Conservation (phyloP, 92 coral and sea anemone genomes). For the Bergia sp. region DNA sequence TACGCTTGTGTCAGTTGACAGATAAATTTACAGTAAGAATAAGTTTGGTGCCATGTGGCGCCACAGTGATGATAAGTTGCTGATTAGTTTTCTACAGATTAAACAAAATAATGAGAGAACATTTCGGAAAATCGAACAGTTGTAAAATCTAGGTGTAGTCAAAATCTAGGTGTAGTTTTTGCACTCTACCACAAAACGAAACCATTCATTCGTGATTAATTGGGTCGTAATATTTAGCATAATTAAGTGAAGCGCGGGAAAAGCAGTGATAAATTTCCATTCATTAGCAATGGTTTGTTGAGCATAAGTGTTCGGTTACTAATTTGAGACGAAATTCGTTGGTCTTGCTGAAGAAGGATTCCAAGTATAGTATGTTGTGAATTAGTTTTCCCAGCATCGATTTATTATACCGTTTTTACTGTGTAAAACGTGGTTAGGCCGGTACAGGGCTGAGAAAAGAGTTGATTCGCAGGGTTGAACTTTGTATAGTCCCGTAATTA, state of each 20-base stretch:
- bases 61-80: neutral
- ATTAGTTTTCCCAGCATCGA: conserved; percentile 52
- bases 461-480: conserved; percentile 43
- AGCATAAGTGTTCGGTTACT: conserved; percentile 14
- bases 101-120: neutral
- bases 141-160: conserved; percentile 11
- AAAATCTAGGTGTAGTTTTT: conserved; percentile 10
- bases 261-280: conserved; percentile 85
- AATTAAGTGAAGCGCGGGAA: conserved; percentile 94
- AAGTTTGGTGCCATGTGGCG: conserved; percentile 7
- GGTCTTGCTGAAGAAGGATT: conserved; percentile 43
- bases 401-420: conserved; percentile 73
- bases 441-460: conserved; percentile 59
- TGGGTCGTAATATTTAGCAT: conserved; percentile 60
- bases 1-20: conserved; percentile 33
- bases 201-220: conserved; percentile 35
- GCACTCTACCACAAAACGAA: conserved; percentile 24
- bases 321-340: conserved; percentile 23
- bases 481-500: conserved; percentile 53
- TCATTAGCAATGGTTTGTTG: conserved; percentile 56
- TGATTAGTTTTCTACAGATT: neutral
- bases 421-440: conserved; percentile 94
- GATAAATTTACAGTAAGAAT: neutral
- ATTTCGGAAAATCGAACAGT: neutral
- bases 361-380: conserved; percentile 56